Conservation (phyloP, 2,113 vertebrate genomes). For the Holacanthus passer region DNA sequence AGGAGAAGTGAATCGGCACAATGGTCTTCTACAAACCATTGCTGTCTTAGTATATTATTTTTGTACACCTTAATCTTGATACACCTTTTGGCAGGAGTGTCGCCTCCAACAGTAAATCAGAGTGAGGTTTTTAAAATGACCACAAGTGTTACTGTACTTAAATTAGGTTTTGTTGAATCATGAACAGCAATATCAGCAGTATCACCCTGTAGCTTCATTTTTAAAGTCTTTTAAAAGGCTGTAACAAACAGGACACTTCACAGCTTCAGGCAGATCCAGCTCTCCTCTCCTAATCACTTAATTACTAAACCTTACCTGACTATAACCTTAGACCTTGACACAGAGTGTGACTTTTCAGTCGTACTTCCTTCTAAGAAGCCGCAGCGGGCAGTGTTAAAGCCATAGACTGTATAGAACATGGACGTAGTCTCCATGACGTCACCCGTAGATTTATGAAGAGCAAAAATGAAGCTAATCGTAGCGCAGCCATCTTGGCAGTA, state of each 20-base stretch:
- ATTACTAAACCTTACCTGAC: slow-evolving; percentile 22
- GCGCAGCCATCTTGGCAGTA: too few species aligned
- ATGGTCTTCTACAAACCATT: too few species aligned
- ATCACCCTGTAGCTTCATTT: background rate
- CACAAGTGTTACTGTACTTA: too few species aligned
- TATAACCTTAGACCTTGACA: background rate
- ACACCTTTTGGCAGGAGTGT: too few species aligned
- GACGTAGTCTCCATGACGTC: too few species aligned
- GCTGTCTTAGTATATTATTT: too few species aligned
- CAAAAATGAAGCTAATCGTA: slow-evolving; percentile 14
- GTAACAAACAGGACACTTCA: background rate
- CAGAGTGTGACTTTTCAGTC: slow-evolving; percentile 1
- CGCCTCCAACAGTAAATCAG: too few species aligned
- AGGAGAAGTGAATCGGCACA: too few species aligned
- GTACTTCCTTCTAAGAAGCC: slow-evolving; percentile 3
- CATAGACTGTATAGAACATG: too few species aligned
- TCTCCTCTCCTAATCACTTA: background rate
- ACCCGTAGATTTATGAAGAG: too few species aligned
- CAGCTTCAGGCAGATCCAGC: background rate
- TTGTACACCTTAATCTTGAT: too few species aligned
- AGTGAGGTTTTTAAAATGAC: too few species aligned
- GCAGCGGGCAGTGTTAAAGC: slow-evolving; percentile 29
- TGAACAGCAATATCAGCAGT: background rate
- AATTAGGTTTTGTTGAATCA: background rate
- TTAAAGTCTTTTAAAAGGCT: background rate